Evolutionary conservation across 2,888 invertebrate species (phyloP), one percentile per base, ranked within the genome.

Genomic region (Loripinus fragilis): DNA sequence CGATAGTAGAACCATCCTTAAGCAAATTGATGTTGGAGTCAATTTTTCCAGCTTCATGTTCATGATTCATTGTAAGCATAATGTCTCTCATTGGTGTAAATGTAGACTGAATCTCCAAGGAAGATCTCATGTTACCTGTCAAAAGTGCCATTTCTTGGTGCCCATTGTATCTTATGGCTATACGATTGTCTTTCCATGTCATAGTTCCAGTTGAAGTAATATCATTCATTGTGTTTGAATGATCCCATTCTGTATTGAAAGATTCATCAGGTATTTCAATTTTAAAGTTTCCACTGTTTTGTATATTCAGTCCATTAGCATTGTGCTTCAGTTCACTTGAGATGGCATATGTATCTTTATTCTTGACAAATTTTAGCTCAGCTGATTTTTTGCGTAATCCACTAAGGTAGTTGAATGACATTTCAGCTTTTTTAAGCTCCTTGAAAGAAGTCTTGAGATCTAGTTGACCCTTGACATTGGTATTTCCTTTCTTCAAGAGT

Each of bases 241-340:
- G 90, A 60, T 83, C 67, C 91, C 91, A 90, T 7, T 45, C 81
- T 12, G 85, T 74, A 38, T 64, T 71, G 12, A 87, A 35, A 8
- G 66, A 74, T n/a, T 80, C 77, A 38, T 76, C 66, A 69, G 89
- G 89, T 20, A 82, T 75, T n/a, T 42, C 65, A 1, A 90, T n/a
- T 0, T n/a, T 74, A 10, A 90, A 50, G 12, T 85, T 78, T 2
- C 90, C 90, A 50, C 76, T 86, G 73, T 86, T 89, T 55, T 78
- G 77, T 0, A 88, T 12, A 20, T 83, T 75, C 76, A 68, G 83
- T 33, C 83, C 83, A 48, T 69, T 71, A 17, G 69, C 23, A 55
- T 48, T 71, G 65, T 87, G 87, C 30, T 60, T 78, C 75, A 88
- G 76, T 66, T 86, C 76, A 8, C 88, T 78, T 23, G 85, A 76